phyloP scores from a whole-genome alignment of 2,888 invertebrate genomes.

The Eupeodes luniger region DNA sequence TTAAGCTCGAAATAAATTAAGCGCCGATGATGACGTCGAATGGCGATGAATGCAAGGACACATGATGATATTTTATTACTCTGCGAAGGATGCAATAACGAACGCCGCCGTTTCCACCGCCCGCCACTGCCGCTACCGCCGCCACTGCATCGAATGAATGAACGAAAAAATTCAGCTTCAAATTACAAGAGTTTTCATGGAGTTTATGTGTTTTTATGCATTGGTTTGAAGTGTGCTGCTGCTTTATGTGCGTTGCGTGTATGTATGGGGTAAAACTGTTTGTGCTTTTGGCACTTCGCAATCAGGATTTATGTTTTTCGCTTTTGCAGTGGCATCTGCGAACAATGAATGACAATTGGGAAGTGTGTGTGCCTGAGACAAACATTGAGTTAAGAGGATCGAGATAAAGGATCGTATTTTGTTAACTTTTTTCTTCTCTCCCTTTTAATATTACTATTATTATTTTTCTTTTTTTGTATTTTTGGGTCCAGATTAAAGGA shows the following conservation, averaged over 20 bases:
- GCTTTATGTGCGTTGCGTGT: neutral
- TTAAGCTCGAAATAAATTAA: conserved; percentile 73
- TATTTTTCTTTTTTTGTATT: neutral
- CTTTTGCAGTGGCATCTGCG: conserved; percentile 60
- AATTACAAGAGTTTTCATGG: conserved; percentile 6
- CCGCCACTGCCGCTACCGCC: too few species aligned
- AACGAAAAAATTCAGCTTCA: conserved; percentile 28
- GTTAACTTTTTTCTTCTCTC: conserved; percentile 3
- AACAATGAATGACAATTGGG: conserved; percentile 71
- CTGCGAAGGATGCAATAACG: conserved; percentile 55
- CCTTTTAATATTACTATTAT: neutral
- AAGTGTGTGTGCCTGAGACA: conserved; percentile 52
- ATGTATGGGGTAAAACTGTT: conserved; percentile 54
- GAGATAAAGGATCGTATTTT: conserved; percentile 55
- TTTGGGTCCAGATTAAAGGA: neutral
- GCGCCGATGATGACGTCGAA: conserved; percentile 66
- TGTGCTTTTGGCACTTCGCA: conserved; percentile 74
- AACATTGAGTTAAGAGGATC: conserved; percentile 67
- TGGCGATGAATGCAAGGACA: conserved; percentile 69
- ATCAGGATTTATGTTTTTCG: conserved; percentile 74
- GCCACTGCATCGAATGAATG: neutral
- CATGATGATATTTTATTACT: conserved; percentile 72
- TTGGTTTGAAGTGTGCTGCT: neutral
- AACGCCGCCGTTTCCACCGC: neutral
- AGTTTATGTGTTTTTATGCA: neutral